Evolutionary conservation across 2,113 vertebrate genomes (phyloP), one percentile per base, ranked within the genome.

Genomic region (Mungos mungo): DNA sequence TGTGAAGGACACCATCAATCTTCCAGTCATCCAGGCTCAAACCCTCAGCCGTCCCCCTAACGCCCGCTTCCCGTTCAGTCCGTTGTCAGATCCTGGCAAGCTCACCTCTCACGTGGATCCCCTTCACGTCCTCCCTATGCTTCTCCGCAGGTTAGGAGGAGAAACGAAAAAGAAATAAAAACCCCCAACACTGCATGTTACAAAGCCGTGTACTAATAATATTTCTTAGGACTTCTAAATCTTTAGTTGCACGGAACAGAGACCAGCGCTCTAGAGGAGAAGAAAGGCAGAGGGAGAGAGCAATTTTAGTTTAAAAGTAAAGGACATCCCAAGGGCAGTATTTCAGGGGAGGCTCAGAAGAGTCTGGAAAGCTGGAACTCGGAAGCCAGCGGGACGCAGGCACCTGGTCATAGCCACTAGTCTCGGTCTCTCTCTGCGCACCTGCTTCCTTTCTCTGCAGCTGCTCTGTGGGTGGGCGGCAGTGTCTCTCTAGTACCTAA

Each of bases 261-360:
- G 81, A 77, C 12, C 50, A 65, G 68, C 35, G 68, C 81, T 92
- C 92, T 92, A 68, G 52, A 92, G 50, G 47, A 47, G 27, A 33
- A 33, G 25, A 11, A 80, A 21, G 18, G 38, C 18, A 41, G 15
- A n/a, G n/a, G 3, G 63, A 60, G 29, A 38, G 50, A 87, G 35
- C 41, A 31, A 47, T 50, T 66, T n/a, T 80, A 50, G 9, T 23
- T 54, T 68, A 52, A 71, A 81, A 50, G 12, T 38, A 72, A 25
- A 45, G 14, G 12, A 33, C 35, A 50, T n/a, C 11, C 13, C 0
- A 21, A 69, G 72, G 66, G 33, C 63, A 60, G 63, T 18, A 25
- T 54, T 79, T 54, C 63, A 38, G 29, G 57, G 54, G 41, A 45
- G 29, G 35, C 25, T 76, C 65, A 14, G 82, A 93, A 65, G 82